Base-by-base conservation (phyloP, 2,797 vertebrate species). In the Erethizon dorsatum region DNA sequence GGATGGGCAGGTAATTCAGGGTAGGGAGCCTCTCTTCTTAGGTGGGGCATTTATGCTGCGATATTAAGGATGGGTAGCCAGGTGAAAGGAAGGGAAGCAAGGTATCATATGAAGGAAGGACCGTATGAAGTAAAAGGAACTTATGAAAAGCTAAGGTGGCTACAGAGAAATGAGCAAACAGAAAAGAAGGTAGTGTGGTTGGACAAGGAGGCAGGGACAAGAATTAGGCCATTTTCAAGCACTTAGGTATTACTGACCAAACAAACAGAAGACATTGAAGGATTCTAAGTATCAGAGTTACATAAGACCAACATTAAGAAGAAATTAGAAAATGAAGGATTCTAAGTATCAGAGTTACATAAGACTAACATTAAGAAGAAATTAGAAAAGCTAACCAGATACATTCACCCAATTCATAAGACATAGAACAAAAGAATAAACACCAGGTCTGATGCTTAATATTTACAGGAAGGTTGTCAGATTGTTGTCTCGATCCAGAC, bases 301-400 rank as follows among this genome's bases (percentile, higher is more conserved):
- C 8, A 24, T 24, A 94, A 79, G 73, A 85, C 13, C 54, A 56
- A 50, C 0, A 20, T 83, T 80, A 33, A 41, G 37, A 41, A 41
- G 37, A 41, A 41, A 41, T 41, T 41, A 41, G 37, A 41, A 41
- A 41, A 2, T 54, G 63, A 87, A 88, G 20, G 31, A 71, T 69
- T 63, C 82, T 95, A 89, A 82, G 50, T 14, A 33, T 67, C 47
- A 75, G n/a, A 73, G 13, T 86, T 96, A 33, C 5, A 17, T 26
- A 93, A 77, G 67, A 86, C 14, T 56, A 57, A 50, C 0, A 22
- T 84, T 78, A 33, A 20, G 56, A 57, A 57, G 18, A 22, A 7
- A 1, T 88, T 26, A 85, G 71, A 87, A 94, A 97, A 93, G 24
- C 33, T 95, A 90, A 92, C 13, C 90, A 61, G 96, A 86, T 79